Evolutionary conservation across 2,888 invertebrate genomes (phyloP).

Genomic region (Cataglyphis rosenhaueri): DNA sequence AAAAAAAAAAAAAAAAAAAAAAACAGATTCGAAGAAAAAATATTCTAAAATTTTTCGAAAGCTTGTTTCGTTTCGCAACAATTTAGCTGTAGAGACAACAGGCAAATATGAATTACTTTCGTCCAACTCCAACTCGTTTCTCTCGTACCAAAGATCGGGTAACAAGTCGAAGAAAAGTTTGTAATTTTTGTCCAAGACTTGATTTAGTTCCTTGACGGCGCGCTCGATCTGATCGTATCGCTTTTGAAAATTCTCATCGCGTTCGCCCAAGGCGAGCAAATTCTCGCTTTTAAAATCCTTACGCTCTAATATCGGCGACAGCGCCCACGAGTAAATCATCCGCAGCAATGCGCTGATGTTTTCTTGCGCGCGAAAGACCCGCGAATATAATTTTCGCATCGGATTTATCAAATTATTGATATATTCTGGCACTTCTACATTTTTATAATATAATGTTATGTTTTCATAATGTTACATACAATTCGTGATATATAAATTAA

Average conservation of each 20-base stretch:
- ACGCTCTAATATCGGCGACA: conserved; percentile 91
- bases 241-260: conserved; percentile 86
- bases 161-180: conserved; percentile 90
- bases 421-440: conserved; percentile 88
- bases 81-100: not conserved
- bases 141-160: conserved; percentile 80
- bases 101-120: conserved; percentile 13
- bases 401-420: conserved; percentile 89
- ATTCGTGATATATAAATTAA: not conserved
- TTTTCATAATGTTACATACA: not conserved
- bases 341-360: conserved; percentile 88
- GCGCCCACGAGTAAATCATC: conserved; percentile 90
- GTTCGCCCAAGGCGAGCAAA: conserved; percentile 87
- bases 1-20: not conserved
- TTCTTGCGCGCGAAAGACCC: conserved; percentile 89
- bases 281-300: conserved; percentile 89
- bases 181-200: conserved; percentile 89
- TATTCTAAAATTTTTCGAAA: not conserved
- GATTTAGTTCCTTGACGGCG: conserved; percentile 87
- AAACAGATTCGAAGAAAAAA: not conserved
- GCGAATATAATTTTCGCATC: conserved; percentile 90
- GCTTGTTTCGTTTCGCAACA: not conserved
- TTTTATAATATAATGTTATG: not conserved
- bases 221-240: conserved; percentile 86
- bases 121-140: conserved; percentile 50